A percentile compares a stretch with the other conserved stretches of the same genome.
Evolutionary conservation across 2,797 vertebrate genomes (phyloP).

Genomic region (Acrocephalus scirpaceus): DNA sequence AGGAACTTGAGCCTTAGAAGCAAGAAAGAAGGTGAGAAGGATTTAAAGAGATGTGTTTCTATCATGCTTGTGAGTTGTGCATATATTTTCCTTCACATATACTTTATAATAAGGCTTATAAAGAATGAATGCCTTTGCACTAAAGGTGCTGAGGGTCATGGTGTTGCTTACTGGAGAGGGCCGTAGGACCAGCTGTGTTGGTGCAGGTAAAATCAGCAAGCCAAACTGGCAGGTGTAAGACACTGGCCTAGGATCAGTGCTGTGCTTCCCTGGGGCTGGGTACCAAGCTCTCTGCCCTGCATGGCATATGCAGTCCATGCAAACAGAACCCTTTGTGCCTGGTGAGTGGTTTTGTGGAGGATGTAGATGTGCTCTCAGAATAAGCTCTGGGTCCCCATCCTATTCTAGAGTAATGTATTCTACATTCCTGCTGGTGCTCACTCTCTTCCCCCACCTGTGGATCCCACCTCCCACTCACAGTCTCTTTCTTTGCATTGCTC

Average conservation of each 20-base stretch:
- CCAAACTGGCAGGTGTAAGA: not conserved
- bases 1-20: not conserved
- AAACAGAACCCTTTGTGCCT: not conserved
- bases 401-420: not conserved
- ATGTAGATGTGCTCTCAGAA: not conserved
- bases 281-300: not conserved
- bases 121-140: not conserved
- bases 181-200: not conserved
- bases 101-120: not conserved
- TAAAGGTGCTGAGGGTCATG: not conserved
- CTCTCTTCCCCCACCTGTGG: rapidly evolving
- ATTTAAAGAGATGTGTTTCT: not conserved
- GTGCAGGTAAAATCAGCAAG: not conserved
- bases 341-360: not conserved
- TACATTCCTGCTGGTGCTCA: not conserved
- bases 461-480: not conserved
- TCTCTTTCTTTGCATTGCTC: not conserved
- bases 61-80: rapidly evolving
- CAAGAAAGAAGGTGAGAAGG: not conserved
- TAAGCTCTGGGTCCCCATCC: not conserved
- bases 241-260: not conserved
- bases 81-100: not conserved
- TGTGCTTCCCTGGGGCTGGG: not conserved
- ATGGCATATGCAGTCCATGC: rapidly evolving
- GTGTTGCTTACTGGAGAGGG: not conserved